phyloP scores from a whole-genome alignment of 1,140 invertebrate genomes.

The Diabrotica virgifera region DNA sequence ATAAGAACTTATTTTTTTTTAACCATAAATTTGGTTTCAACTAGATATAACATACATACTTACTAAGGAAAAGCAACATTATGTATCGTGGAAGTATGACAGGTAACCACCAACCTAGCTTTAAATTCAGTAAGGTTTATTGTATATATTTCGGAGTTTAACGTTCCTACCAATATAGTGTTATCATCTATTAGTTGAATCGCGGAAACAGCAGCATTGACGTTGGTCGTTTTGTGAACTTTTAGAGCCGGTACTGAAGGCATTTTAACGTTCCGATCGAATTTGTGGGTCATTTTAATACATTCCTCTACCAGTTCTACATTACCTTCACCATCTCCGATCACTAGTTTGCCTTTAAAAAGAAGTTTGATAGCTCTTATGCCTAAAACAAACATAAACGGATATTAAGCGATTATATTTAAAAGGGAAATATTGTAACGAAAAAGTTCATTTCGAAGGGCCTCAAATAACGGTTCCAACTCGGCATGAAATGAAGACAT shows the following conservation, averaged over 20 bases:
- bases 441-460: too few relatives aligned
- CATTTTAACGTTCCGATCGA: slow-evolving; percentile 37
- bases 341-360: slow-evolving; percentile 59
- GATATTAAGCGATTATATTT: too few relatives aligned
- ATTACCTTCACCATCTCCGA: slow-evolving; percentile 81
- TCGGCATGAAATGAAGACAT: too few relatives aligned
- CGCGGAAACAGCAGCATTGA: slow-evolving; percentile 64
- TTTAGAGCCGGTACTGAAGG: slow-evolving; percentile 44
- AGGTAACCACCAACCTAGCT: slow-evolving; percentile 71
- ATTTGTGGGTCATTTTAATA: slow-evolving; percentile 18
- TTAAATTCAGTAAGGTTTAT: slow-evolving; percentile 70
- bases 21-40: too few relatives aligned
- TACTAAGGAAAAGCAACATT: slow-evolving; percentile 82
- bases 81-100: slow-evolving; percentile 76
- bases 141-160: slow-evolving; percentile 77
- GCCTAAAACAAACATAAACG: slow-evolving; percentile 47
- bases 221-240: slow-evolving; percentile 53
- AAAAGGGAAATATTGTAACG: too few relatives aligned
- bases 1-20: too few relatives aligned
- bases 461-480: too few relatives aligned
- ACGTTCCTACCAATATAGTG: slow-evolving; percentile 68
- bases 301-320: slow-evolving; percentile 66
- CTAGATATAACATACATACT: too few relatives aligned
- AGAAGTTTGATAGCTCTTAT: slow-evolving; percentile 66
- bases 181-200: slow-evolving; percentile 57